A percentile compares a stretch with the other conserved stretches of the same genome.
Conservation (phyloP, 1,140 invertebrate species). For the Muscidifurax raptorellus region DNA sequence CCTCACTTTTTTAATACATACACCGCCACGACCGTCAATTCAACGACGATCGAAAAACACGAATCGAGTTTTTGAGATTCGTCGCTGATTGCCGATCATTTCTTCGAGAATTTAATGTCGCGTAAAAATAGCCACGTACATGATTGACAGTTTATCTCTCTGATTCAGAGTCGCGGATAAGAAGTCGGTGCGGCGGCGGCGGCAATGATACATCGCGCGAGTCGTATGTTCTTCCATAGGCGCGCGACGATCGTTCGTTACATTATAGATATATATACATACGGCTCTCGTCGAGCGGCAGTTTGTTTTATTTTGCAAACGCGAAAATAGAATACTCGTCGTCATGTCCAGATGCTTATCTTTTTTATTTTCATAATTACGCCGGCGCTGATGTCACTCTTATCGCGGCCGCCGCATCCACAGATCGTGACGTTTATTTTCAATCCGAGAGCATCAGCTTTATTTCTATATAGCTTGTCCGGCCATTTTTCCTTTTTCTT, state of each 20-base stretch:
- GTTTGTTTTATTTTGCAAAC: conserved; percentile 28
- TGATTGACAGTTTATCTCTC: conserved; percentile 3
- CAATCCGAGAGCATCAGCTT: neutral
- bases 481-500: neutral
- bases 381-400: conserved; percentile 34
- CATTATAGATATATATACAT: neutral
- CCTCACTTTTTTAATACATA: neutral
- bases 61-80: neutral
- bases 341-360: conserved; percentile 42
- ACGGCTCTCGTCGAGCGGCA: neutral
- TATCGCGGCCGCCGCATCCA: neutral
- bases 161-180: neutral
- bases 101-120: neutral
- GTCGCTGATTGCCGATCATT: neutral
- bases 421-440: conserved; percentile 14
- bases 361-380: conserved; percentile 32
- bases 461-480: neutral
- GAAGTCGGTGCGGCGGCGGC: no score
- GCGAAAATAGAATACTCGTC: conserved; percentile 34
- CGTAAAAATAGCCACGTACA: neutral
- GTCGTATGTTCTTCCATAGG: neutral
- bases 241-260: no score
- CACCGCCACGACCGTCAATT: neutral
- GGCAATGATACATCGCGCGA: conserved; percentile 25
- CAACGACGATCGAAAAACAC: neutral